These are phyloP conservation scores for Sinocyclocheilus grahami DNA, from an alignment of 2,113 vertebrate genomes.

Conservation along the genomic window DNA sequence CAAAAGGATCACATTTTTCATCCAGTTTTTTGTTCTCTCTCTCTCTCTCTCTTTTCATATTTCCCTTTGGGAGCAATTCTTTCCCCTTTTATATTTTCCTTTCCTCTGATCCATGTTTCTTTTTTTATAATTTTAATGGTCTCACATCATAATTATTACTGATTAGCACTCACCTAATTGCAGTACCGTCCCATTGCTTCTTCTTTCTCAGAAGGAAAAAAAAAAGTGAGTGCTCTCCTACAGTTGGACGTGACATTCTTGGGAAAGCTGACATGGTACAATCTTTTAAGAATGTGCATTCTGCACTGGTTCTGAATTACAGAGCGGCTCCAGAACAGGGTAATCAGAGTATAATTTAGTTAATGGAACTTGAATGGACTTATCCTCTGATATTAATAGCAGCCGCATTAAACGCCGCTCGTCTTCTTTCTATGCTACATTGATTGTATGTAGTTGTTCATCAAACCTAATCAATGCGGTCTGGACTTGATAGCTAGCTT, in stretches of 20 bases:
- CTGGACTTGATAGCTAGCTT: constrained; percentile 5
- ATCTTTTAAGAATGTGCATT: background rate
- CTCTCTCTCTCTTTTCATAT: no score
- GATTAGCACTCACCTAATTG: background rate
- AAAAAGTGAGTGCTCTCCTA: background rate
- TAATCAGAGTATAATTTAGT: constrained; percentile 24
- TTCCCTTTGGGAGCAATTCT: background rate
- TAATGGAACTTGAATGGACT: constrained; percentile 24
- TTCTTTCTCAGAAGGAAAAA: background rate
- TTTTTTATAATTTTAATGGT: background rate
- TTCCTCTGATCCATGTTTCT: no score
- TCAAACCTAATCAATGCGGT: constrained; percentile 29
- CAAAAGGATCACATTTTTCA: background rate
- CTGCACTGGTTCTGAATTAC: constrained; percentile 5
- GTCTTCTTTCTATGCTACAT: background rate
- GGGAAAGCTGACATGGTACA: background rate
- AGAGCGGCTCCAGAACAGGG: background rate
- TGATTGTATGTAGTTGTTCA: background rate
- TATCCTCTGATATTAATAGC: constrained; percentile 25
- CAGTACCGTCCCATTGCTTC: background rate
- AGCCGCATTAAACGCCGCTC: background rate
- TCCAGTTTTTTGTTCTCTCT: background rate
- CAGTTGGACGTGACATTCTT: background rate
- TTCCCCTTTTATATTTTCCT: background rate
- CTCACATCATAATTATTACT: background rate